Conservation (phyloP, 2,113 vertebrate genomes). For the Coturnix japonica region DNA sequence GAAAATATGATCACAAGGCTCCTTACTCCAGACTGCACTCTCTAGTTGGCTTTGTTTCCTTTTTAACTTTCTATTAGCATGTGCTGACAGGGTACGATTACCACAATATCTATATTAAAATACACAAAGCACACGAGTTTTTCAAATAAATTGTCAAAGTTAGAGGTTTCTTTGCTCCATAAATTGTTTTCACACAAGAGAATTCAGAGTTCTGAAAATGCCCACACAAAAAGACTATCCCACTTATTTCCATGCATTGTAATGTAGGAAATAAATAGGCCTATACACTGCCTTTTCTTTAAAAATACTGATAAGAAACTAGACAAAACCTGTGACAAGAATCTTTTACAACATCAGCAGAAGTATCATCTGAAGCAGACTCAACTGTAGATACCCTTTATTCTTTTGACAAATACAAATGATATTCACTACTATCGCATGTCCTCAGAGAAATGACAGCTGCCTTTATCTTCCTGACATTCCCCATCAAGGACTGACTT, state of each 20-base stretch:
- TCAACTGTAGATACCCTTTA: background rate
- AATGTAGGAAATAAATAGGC: background rate
- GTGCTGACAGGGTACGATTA: background rate
- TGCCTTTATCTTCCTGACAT: background rate
- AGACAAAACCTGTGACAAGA: background rate
- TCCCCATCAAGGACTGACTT: background rate
- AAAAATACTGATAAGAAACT: background rate
- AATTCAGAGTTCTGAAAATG: background rate
- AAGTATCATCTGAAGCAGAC: background rate
- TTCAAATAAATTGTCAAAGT: background rate
- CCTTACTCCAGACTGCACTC: background rate
- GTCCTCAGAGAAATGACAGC: background rate
- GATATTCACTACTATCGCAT: background rate
- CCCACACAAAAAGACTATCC: background rate
- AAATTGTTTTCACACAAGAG: background rate
- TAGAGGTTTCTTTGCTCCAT: background rate
- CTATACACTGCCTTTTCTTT: background rate
- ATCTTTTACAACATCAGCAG: background rate
- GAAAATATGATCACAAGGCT: background rate
- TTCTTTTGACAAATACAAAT: background rate
- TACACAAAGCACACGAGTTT: background rate
- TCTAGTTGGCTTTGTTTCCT: background rate
- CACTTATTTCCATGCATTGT: background rate
- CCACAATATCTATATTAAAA: background rate
- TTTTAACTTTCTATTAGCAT: background rate